These are phyloP conservation scores for Tachina lurida DNA, from an alignment of 2,888 invertebrate species.

Conservation along the genomic window DNA sequence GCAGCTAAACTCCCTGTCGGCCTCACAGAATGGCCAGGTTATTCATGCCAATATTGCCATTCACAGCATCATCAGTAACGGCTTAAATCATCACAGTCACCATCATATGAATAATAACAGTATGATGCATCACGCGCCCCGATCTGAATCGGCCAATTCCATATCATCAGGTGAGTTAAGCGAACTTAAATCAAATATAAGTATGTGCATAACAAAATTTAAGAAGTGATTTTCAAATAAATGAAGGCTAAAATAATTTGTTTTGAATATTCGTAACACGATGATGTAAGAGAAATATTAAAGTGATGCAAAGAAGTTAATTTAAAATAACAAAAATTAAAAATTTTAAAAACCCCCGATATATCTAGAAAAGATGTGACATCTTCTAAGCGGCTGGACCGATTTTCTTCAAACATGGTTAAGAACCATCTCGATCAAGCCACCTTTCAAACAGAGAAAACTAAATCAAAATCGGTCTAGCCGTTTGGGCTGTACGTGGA, in stretches of 20 bases:
- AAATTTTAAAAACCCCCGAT: no score
- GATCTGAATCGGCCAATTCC: constrained; percentile 83
- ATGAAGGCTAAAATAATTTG: not conserved
- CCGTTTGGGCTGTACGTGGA: no score
- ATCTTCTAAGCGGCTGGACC: no score
- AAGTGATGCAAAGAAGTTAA: no score
- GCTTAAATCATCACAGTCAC: constrained; percentile 70
- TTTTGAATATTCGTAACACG: not conserved
- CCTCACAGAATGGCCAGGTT: constrained; percentile 75
- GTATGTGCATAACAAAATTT: not conserved
- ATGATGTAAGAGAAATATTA: no score
- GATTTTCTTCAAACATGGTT: no score
- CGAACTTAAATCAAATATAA: not conserved
- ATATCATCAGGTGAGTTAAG: constrained; percentile 82
- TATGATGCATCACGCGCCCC: constrained; percentile 80
- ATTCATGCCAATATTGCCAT: constrained; percentile 72
- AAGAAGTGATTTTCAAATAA: not conserved
- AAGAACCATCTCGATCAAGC: no score
- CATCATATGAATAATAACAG: constrained; percentile 73
- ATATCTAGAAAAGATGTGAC: no score
- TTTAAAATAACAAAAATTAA: no score
- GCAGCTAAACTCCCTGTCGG: constrained; percentile 65
- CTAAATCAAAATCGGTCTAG: no score
- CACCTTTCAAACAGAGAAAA: no score
- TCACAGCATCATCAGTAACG: constrained; percentile 68